phyloP scores from a whole-genome alignment of 23 tunicate genomes.

The Botrylloides violaceus region DNA sequence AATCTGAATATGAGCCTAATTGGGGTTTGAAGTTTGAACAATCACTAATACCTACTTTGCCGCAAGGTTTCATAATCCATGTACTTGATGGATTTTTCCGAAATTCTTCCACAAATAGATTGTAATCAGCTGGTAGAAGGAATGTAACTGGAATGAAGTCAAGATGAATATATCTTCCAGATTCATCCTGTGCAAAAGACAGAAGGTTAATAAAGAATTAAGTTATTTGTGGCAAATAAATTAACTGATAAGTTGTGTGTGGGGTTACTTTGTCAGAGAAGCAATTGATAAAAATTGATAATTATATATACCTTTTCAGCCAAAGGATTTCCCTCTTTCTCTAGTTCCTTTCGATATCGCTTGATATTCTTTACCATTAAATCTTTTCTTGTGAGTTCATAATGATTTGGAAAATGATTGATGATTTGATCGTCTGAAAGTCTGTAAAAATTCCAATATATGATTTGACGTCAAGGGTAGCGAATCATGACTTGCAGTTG shows the following conservation, averaged over 20 bases:
- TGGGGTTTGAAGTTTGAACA: no score
- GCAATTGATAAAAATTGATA: no score
- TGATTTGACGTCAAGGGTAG: no score
- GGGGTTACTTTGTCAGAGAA: no score
- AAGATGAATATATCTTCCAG: conserved; percentile 79
- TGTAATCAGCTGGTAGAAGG: conserved; percentile 98
- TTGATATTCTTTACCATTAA: conserved; percentile 99
- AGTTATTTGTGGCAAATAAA: no score
- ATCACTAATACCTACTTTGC: conserved; percentile 47
- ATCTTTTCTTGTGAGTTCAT: conserved; percentile 95
- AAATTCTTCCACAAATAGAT: conserved; percentile 97
- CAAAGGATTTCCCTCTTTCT: conserved; percentile 83
- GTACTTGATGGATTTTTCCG: conserved; percentile 94
- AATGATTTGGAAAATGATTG: conserved; percentile 99
- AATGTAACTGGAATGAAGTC: conserved; percentile 93
- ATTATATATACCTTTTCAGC: conserved; percentile 72
- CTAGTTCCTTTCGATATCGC: conserved; percentile 91
- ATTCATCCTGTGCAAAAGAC: no score
- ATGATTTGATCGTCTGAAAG: conserved; percentile 96
- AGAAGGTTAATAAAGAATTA: no score
- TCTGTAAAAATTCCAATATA: no score
- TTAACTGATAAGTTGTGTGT: no score
- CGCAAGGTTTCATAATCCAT: conserved; percentile 99
- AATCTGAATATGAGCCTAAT: no score
- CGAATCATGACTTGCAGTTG: no score